Percentiles rank a stretch among this genome's conserved stretches.
Evolutionary conservation across 1,140 invertebrate species (phyloP).

Genomic region (Drosophila eugracilis): DNA sequence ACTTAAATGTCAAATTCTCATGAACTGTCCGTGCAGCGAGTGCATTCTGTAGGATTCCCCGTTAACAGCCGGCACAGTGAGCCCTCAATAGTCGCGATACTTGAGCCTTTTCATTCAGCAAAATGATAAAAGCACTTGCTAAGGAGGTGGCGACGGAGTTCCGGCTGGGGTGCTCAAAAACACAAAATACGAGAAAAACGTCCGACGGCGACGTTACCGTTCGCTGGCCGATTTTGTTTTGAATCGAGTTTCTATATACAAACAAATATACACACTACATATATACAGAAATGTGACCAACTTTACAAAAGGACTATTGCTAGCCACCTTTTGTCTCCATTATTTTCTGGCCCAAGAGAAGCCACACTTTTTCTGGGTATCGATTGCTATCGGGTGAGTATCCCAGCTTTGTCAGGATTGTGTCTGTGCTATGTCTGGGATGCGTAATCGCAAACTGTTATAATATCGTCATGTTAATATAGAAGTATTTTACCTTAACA

Average conservation of each 20-base stretch:
- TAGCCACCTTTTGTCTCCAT: too few species aligned
- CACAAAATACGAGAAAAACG: slow-evolving; percentile 2
- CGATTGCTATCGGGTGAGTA: too few species aligned
- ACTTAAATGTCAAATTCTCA: slow-evolving; percentile 78
- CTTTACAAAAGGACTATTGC: too few species aligned
- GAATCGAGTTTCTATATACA: not conserved
- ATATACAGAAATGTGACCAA: too few species aligned
- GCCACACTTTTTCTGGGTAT: too few species aligned
- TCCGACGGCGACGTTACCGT: not conserved
- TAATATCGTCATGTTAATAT: too few species aligned
- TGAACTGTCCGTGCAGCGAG: slow-evolving; percentile 49
- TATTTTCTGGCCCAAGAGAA: too few species aligned
- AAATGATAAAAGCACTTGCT: slow-evolving; percentile 25
- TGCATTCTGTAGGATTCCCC: slow-evolving; percentile 30
- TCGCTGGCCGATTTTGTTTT: slow-evolving; percentile 1
- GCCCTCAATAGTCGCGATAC: slow-evolving; percentile 3
- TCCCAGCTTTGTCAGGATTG: too few species aligned
- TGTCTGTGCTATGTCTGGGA: too few species aligned
- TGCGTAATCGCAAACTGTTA: too few species aligned
- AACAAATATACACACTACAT: not conserved
- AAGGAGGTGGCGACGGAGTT: not conserved
- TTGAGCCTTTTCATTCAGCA: slow-evolving; percentile 43
- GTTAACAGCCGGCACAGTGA: not conserved
- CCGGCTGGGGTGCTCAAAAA: slow-evolving; percentile 12
- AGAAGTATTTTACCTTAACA: too few species aligned